A percentile compares a stretch with the other conserved stretches of the same genome.
These are phyloP conservation scores for Sinocyclocheilus anshuiensis DNA, from an alignment of 2,113 vertebrate genomes.

Conservation along the genomic window DNA sequence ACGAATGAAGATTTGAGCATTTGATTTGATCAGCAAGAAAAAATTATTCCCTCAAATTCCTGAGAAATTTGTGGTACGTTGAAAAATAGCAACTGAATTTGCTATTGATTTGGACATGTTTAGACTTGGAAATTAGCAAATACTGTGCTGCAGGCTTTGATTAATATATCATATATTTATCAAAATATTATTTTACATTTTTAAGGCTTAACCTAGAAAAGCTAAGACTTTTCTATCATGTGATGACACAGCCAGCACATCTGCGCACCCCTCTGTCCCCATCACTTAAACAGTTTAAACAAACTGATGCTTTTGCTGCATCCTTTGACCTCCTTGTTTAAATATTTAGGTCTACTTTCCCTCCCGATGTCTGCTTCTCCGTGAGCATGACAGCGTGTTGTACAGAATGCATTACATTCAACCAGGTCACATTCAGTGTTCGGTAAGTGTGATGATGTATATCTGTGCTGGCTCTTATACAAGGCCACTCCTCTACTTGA, in stretches of 20 bases:
- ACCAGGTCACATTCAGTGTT: constrained; percentile 14
- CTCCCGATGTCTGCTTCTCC: not conserved
- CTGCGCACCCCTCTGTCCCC: not conserved
- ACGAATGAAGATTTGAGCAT: constrained; percentile 4
- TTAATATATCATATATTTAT: not conserved
- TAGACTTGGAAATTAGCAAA: not conserved
- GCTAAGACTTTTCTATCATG: not conserved
- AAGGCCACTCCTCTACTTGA: constrained; percentile 48
- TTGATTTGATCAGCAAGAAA: constrained; percentile 1
- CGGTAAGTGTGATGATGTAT: constrained; percentile 40
- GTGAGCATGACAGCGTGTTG: not conserved
- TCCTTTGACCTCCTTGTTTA: constrained; percentile 9
- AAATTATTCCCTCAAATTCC: not conserved
- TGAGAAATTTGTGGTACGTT: not conserved
- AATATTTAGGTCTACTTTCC: constrained; percentile 13
- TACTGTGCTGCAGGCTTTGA: not conserved
- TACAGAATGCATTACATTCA: constrained; percentile 42
- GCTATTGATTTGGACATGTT: not conserved
- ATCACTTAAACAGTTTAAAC: not conserved
- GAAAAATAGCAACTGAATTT: not conserved
- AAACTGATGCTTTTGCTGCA: not conserved
- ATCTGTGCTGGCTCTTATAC: constrained; percentile 17
- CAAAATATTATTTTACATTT: not conserved
- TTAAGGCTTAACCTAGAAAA: not conserved
- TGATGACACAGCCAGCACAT: not conserved